phyloP scores from a whole-genome alignment of 64 coral and sea anemone species.

The Stylophora pistillata region DNA sequence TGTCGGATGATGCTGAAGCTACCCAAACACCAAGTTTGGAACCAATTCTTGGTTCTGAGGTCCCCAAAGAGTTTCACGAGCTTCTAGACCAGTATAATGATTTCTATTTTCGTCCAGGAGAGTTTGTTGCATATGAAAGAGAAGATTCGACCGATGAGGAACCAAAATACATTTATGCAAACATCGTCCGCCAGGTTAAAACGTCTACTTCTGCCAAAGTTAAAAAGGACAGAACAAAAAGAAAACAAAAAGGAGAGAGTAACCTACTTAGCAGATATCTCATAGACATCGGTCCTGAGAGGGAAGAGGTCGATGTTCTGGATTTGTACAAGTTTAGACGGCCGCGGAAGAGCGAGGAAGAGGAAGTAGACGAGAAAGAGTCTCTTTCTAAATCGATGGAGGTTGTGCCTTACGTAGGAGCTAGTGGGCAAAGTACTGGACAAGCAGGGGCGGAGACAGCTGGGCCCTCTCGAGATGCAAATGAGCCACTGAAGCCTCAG shows the following conservation, averaged over 20 bases:
- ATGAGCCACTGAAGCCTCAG: slow-evolving; percentile 31
- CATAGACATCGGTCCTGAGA: slow-evolving; percentile 40
- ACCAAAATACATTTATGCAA: slow-evolving; percentile 66
- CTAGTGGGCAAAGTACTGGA: background rate
- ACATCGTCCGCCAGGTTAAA: slow-evolving; percentile 49
- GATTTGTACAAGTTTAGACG: slow-evolving; percentile 84
- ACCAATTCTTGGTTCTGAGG: slow-evolving; percentile 41
- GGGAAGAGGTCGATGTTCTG: slow-evolving; percentile 77
- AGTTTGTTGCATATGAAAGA: slow-evolving; percentile 83
- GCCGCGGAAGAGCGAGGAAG: slow-evolving; percentile 28
- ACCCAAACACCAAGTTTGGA: background rate
- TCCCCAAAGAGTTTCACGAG: slow-evolving; percentile 59
- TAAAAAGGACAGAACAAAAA: slow-evolving; percentile 54
- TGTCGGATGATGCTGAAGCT: slow-evolving; percentile 48
- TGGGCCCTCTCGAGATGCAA: slow-evolving; percentile 9
- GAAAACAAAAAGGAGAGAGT: slow-evolving; percentile 58
- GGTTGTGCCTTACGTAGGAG: slow-evolving; percentile 64
- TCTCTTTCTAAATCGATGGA: slow-evolving; percentile 13
- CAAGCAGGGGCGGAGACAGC: slow-evolving; percentile 4
- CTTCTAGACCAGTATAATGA: slow-evolving; percentile 68
- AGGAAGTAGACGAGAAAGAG: slow-evolving; percentile 16
- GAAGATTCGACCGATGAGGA: slow-evolving; percentile 56
- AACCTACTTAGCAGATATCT: slow-evolving; percentile 67
- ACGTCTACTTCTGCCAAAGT: slow-evolving; percentile 45
- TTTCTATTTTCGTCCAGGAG: slow-evolving; percentile 73